These are phyloP conservation scores for Anoplophora glabripennis DNA, from an alignment of 1,140 invertebrate genomes.

Conservation along the genomic window DNA sequence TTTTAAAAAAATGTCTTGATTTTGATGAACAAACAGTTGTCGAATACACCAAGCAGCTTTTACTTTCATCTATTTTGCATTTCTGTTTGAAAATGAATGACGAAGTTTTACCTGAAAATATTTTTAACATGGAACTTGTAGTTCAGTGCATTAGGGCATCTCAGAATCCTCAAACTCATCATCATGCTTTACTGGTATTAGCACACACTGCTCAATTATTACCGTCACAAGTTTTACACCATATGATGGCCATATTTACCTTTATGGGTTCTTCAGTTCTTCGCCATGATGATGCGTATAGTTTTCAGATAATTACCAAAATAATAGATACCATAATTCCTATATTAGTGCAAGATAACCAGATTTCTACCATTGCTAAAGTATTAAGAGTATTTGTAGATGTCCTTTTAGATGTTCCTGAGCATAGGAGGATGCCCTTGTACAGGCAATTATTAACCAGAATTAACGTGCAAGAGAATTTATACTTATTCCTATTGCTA, in stretches of 20 bases:
- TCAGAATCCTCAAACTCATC: conserved; percentile 90
- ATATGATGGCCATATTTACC: conserved; percentile 93
- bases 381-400: conserved; percentile 87
- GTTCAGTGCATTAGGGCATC: conserved; percentile 86
- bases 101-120: conserved; percentile 55
- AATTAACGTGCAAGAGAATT: conserved; percentile 64
- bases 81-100: conserved; percentile 58
- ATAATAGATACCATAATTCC: conserved; percentile 89
- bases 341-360: conserved; percentile 64
- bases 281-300: conserved; percentile 89
- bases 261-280: conserved; percentile 91
- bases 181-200: conserved; percentile 81
- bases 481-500: conserved; percentile 75
- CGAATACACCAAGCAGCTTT: conserved; percentile 86
- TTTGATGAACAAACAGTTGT: conserved; percentile 80
- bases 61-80: conserved; percentile 75
- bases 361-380: conserved; percentile 54
- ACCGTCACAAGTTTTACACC: conserved; percentile 81
- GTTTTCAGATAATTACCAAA: conserved; percentile 87
- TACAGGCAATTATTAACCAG: conserved; percentile 77
- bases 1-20: conserved; percentile 75
- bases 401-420: conserved; percentile 83
- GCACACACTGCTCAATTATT: conserved; percentile 71
- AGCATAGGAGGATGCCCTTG: conserved; percentile 77
- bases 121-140: conserved; percentile 77